Percentiles rank a stretch among this genome's conserved stretches.
Evolutionary conservation across 2,797 vertebrate genomes (phyloP).

Genomic region (Rhinichthys osculus): DNA sequence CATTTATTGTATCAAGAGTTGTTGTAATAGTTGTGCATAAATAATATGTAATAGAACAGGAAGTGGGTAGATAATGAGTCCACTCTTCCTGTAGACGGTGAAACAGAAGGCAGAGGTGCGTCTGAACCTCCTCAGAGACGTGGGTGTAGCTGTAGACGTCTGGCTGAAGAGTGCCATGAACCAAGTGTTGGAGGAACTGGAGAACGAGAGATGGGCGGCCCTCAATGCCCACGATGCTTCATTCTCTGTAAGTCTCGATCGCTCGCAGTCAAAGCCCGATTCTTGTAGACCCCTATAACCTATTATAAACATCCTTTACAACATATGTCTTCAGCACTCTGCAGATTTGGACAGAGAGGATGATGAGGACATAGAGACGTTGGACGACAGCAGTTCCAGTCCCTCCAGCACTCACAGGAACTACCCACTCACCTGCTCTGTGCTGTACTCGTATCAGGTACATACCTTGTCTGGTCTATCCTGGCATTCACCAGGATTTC

Average conservation of each 20-base stretch:
- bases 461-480: too few species aligned
- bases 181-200: constrained; percentile 96
- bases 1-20: background rate
- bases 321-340: constrained; percentile 28
- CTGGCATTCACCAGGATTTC: background rate
- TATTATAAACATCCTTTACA: background rate
- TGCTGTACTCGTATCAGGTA: constrained; percentile 97
- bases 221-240: constrained; percentile 85
- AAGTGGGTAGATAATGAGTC: constrained; percentile 37
- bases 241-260: constrained; percentile 79
- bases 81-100: constrained; percentile 79
- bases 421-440: constrained; percentile 96
- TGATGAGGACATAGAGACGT: constrained; percentile 91
- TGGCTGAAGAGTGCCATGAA: constrained; percentile 98
- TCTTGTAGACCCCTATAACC: background rate
- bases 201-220: constrained; percentile 92
- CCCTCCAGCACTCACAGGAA: constrained; percentile 94
- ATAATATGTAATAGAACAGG: background rate
- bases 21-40: background rate
- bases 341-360: constrained; percentile 89
- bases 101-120: constrained; percentile 94
- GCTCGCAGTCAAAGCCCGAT: background rate
- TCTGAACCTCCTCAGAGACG: constrained; percentile 88
- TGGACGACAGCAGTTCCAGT: constrained; percentile 95
- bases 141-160: constrained; percentile 89